A percentile compares a stretch with the other conserved stretches of the same genome.
Conservation (phyloP, 2,797 vertebrate species). For the Siniperca scherzeri region DNA sequence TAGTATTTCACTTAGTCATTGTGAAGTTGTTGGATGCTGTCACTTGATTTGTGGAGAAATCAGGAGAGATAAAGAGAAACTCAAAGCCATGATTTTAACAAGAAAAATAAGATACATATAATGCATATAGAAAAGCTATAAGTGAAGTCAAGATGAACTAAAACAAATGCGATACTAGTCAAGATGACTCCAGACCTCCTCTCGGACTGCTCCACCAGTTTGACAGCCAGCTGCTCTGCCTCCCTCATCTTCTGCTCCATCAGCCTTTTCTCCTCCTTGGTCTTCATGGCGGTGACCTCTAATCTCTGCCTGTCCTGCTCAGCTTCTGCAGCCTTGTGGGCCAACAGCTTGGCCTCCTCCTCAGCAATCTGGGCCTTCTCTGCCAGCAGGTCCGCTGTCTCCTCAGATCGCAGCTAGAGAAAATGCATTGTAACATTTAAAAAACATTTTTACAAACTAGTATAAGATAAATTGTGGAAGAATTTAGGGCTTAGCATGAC, state of each 20-base stretch:
- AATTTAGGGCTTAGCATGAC: background rate
- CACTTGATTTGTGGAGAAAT: background rate
- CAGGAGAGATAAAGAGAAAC: background rate
- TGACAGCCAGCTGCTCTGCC: conserved; percentile 92
- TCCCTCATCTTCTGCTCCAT: conserved; percentile 98
- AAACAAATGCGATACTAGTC: background rate
- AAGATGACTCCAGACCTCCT: conserved; percentile 84
- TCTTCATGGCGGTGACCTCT: conserved; percentile 93
- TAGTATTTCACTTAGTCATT: background rate
- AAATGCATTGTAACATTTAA: background rate
- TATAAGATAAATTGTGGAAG: background rate
- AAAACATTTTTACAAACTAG: background rate
- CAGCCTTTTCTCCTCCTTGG: conserved; percentile 93
- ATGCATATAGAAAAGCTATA: background rate
- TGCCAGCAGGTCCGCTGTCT: conserved; percentile 93
- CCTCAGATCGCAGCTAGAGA: conserved; percentile 91
- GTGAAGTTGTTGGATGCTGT: background rate
- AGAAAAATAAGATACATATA: background rate
- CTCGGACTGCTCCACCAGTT: conserved; percentile 94
- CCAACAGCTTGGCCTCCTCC: conserved; percentile 94
- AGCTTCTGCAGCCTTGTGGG: conserved; percentile 94
- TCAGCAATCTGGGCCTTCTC: conserved; percentile 97
- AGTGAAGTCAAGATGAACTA: background rate
- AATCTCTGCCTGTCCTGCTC: conserved; percentile 93
- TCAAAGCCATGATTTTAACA: background rate